Conservation (phyloP, 2,888 invertebrate species). For the Adineta ricciae region DNA sequence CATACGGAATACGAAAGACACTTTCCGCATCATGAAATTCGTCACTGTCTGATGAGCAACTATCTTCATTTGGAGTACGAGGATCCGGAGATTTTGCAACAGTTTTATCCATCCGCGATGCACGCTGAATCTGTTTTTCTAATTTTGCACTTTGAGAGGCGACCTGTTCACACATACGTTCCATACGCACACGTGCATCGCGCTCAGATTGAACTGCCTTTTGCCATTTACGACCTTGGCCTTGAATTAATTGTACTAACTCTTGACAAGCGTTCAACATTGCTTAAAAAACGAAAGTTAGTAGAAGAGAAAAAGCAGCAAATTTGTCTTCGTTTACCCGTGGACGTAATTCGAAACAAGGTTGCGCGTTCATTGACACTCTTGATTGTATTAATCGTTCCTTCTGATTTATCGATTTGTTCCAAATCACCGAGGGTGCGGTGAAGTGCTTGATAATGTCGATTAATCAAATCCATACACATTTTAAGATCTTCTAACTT, state of each 20-base stretch:
- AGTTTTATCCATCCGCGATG: neutral
- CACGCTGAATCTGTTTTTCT: conserved; percentile 58
- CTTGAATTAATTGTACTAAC: conserved; percentile 60
- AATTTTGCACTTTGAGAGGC: conserved; percentile 90
- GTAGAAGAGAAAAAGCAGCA: too few relatives aligned
- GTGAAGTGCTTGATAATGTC: conserved; percentile 23
- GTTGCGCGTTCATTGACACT: conserved; percentile 83
- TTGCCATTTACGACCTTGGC: conserved; percentile 81
- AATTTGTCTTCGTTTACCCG: neutral
- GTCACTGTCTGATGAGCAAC: conserved; percentile 45
- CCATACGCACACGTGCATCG: conserved; percentile 71
- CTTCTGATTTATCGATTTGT: conserved; percentile 11
- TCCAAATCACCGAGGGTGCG: conserved; percentile 23
- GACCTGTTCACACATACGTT: conserved; percentile 91
- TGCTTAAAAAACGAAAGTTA: neutral
- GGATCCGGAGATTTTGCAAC: neutral
- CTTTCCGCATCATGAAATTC: conserved; percentile 46
- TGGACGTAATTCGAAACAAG: conserved; percentile 57
- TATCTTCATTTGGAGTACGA: conserved; percentile 27
- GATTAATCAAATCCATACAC: conserved; percentile 26
- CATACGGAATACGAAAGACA: conserved; percentile 4
- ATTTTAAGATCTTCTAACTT: conserved; percentile 28
- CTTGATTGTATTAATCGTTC: conserved; percentile 55
- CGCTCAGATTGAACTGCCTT: conserved; percentile 84
- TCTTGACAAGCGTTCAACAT: conserved; percentile 41